Evolutionary conservation across 1,140 invertebrate genomes (phyloP).

Genomic region (Meloidogyne floridensis): DNA sequence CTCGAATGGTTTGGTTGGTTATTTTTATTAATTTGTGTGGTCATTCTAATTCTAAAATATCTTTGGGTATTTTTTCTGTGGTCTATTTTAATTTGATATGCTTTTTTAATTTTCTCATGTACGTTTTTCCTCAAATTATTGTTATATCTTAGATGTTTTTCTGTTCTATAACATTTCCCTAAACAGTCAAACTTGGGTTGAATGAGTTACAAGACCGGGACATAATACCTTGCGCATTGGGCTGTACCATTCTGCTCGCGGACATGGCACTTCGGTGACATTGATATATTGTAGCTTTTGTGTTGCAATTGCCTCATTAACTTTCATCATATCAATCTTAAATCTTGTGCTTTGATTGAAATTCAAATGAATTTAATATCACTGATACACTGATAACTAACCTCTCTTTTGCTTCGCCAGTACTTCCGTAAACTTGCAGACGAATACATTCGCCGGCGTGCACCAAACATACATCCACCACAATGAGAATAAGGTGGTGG

Average conservation of each 20-base stretch:
- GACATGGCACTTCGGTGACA: neutral
- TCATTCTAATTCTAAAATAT: no score
- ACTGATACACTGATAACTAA: neutral
- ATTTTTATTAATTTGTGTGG: neutral
- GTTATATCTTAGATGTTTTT: neutral
- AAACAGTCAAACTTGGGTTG: neutral
- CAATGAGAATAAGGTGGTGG: constrained; percentile 1
- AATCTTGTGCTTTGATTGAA: neutral
- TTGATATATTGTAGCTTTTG: neutral
- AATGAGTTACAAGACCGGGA: no score
- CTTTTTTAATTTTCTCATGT: no score
- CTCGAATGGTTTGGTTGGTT: neutral
- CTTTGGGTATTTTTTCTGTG: no score
- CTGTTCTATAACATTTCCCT: no score
- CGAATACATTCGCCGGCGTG: neutral
- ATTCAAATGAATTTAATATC: neutral
- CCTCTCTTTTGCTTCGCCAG: neutral
- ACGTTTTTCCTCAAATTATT: no score
- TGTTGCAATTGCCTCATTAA: neutral
- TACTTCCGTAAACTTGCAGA: neutral
- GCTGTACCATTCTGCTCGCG: neutral
- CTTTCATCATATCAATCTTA: neutral
- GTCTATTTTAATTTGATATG: no score
- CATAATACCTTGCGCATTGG: neutral
- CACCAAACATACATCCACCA: neutral